Conservation (phyloP, 2,888 invertebrate species). For the Archips crataeganus region DNA sequence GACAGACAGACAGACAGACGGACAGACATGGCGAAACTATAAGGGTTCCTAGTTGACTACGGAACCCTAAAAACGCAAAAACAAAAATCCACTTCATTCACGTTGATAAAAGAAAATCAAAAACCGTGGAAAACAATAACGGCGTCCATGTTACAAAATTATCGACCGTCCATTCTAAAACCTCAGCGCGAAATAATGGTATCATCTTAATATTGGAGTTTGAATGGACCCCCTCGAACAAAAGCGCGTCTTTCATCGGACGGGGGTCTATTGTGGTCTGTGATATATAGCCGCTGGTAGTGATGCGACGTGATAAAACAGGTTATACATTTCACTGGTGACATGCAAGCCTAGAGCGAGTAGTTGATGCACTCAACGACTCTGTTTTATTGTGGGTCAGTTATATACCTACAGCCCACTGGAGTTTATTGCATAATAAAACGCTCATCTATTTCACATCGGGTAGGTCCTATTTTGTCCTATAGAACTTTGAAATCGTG, state of each 20-base stretch:
- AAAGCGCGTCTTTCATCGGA: constrained; percentile 34
- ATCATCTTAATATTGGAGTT: constrained; percentile 35
- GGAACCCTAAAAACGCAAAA: too few species aligned
- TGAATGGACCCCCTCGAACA: constrained; percentile 36
- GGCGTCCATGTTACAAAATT: neutral
- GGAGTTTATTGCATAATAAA: too few species aligned
- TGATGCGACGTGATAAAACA: constrained; percentile 21
- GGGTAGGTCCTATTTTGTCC: too few species aligned
- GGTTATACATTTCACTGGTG: constrained; percentile 9
- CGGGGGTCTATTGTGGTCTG: constrained; percentile 24
- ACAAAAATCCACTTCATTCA: neutral
- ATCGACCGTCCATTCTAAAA: constrained; percentile 13
- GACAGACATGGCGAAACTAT: too few species aligned
- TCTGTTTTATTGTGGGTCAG: neutral
- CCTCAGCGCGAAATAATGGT: constrained; percentile 24
- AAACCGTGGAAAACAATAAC: neutral
- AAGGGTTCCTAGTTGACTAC: too few species aligned
- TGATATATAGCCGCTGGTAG: constrained; percentile 38
- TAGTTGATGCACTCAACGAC: neutral
- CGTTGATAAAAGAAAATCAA: neutral
- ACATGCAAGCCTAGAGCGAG: constrained; percentile 8
- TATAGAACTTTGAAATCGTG: too few species aligned
- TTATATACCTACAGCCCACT: neutral
- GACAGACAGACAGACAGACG: too few species aligned
- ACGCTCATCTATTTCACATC: too few species aligned